Conservation (phyloP, 2,113 vertebrate genomes). For the Microtus oregoni region DNA sequence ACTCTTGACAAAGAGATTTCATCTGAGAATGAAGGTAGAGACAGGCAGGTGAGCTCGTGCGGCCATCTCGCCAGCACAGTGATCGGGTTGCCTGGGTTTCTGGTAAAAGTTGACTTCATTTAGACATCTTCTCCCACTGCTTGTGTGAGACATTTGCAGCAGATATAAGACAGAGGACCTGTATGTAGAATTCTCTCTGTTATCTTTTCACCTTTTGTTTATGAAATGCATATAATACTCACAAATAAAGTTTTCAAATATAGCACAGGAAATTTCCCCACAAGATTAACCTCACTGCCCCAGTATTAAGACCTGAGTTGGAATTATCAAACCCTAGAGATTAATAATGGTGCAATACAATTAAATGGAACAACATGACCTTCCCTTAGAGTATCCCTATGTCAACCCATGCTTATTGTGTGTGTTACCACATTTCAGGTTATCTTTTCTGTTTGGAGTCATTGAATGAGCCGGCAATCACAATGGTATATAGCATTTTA, state of each 20-base stretch:
- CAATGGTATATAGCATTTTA: not conserved
- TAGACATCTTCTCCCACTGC: not conserved
- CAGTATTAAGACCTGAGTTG: not conserved
- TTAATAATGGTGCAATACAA: not conserved
- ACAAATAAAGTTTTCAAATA: not conserved
- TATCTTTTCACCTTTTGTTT: not conserved
- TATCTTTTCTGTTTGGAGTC: not conserved
- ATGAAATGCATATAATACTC: not conserved
- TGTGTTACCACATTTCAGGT: not conserved
- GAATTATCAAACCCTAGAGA: not conserved
- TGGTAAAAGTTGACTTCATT: not conserved
- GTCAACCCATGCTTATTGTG: not conserved
- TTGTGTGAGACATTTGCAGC: not conserved
- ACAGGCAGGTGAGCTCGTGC: not conserved
- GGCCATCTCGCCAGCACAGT: not conserved
- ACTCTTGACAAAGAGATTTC: conserved; percentile 48
- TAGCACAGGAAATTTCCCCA: not conserved
- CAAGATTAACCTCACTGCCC: not conserved
- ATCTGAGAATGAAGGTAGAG: not conserved
- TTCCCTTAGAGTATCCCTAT: not conserved
- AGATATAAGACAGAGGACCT: not conserved
- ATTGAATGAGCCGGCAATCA: not conserved
- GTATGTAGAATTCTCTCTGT: not conserved
- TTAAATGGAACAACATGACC: not conserved
- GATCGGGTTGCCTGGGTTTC: conserved; percentile 18